Percentiles rank a stretch among this genome's conserved stretches.
Conservation (phyloP, 2,113 vertebrate species). For the Rhinogobius similis region DNA sequence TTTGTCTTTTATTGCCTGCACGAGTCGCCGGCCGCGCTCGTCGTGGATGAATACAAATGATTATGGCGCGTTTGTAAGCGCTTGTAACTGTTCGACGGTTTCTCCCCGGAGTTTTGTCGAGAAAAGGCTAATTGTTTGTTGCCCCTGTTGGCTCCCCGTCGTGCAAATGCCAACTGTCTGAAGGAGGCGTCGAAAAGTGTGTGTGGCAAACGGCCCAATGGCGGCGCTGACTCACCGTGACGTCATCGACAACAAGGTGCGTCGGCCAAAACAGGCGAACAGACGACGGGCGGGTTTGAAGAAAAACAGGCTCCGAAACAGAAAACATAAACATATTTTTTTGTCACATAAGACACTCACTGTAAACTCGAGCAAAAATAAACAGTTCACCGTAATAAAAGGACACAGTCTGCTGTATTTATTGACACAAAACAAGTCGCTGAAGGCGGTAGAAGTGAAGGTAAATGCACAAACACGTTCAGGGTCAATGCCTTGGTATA, state of each 20-base stretch:
- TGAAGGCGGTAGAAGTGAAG: too few relatives aligned
- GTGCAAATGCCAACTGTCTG: slow-evolving; percentile 63
- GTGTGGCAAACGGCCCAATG: slow-evolving; percentile 37
- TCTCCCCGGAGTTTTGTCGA: slow-evolving; percentile 47
- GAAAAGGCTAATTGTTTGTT: slow-evolving; percentile 68
- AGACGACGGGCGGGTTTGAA: slow-evolving; percentile 53
- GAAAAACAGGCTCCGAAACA: not conserved
- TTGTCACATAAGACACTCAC: not conserved
- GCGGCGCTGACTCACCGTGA: slow-evolving; percentile 64
- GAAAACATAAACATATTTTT: not conserved
- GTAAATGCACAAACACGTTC: too few relatives aligned
- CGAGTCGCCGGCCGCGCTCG: not conserved
- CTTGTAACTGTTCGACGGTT: slow-evolving; percentile 35
- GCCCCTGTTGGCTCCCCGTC: slow-evolving; percentile 35
- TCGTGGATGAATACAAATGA: slow-evolving; percentile 19
- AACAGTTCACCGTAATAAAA: too few relatives aligned
- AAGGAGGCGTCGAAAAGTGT: slow-evolving; percentile 48
- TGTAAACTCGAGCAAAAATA: too few relatives aligned
- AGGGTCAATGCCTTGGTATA: too few relatives aligned
- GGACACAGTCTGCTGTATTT: too few relatives aligned
- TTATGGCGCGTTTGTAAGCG: slow-evolving; percentile 18
- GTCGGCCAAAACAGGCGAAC: slow-evolving; percentile 22
- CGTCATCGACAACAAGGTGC: slow-evolving; percentile 58
- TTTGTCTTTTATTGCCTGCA: slow-evolving; percentile 1
- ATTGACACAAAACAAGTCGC: too few relatives aligned